Evolutionary conservation across 2,797 vertebrate species (phyloP), one percentile per base, ranked within the genome.

Genomic region (Microcaecilia unicolor): DNA sequence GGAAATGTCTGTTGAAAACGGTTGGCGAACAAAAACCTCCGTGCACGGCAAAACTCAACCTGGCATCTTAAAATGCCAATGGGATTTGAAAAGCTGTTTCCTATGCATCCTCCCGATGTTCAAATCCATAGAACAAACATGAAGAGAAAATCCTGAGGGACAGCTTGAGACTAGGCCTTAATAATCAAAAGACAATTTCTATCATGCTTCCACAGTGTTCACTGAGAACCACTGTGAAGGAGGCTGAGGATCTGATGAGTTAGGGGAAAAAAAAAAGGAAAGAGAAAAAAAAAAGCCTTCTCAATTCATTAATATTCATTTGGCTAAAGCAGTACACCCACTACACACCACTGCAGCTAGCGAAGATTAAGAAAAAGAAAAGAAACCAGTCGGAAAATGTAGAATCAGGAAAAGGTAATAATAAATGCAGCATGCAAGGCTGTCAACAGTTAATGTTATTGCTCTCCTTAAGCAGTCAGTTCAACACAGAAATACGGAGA

Each of bases 181-280:
- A 81, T 85, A 84, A 85, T 85, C 79, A 86, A 81, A 78, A 83
- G 81, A 81, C 76, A 81, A 80, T 85, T 79, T 80, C 71, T 61
- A 83, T 73, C 78, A 72, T 64, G 65, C 70, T 80, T 73, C 59
- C 63, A 70, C 64, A 61, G 58, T 58, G 5, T 67, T 74, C 76
- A 74, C 63, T 75, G 67, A 77, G 63, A 77, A 70, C 61, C 56
- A 73, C 53, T 69, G 76, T 46, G 56, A 79, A 75, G 64, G 55
- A 80, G 54, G 58, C 46, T 40, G 37, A 48, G 73, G 44, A 82
- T 55, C 62, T 78, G 72, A 73, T 58, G 67, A 77, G 55, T 78
- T 75, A 73, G 44, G 46, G n/a, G 76, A 52, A 51, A 63, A 67
- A 31, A 24, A 36, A 68, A 62, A 53, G 49, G 51, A 49, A 63